Base-by-base conservation (phyloP, 2,113 vertebrate genomes). In the Sander vitreus region DNA sequence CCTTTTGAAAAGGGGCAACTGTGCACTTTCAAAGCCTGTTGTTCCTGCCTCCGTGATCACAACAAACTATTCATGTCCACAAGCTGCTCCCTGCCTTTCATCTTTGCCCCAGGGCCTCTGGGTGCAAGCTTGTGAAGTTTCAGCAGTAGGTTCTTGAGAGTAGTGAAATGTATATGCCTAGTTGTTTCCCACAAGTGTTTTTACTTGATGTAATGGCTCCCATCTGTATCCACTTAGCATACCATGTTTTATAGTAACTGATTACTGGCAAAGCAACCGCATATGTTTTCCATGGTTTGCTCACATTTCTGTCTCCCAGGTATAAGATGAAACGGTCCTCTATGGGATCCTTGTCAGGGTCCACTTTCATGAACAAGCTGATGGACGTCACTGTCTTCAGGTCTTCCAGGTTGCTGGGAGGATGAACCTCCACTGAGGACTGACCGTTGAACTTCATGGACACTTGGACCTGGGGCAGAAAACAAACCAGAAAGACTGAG, bases 391-490 rank as follows among this genome's bases (percentile, higher is more conserved):
- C 96, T 19, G 97, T 94, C 88, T 97, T 98, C 76, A 99, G 91
- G 57, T 99, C 97, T 21, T 98, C 97, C 75, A 97, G 43, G 1
- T 94, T 96, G 68, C 95, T 89, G 89, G 96, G 97, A 48, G 97
- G 95, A 76, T 97, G 96, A 67, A 99, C 95, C 92, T 99, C 96
- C 27, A 99, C 97, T 1, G 96, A 96, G 1, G 98, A 98, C 76
- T 96, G 96, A 10, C 98, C 97, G 53, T 96, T 96, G 89, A 99
- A 99, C 93, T 95, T 97, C 97, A 99, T 98, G 25, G 98, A 99
- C 55, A 99, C 97, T 92, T 99, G 98, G 84, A 98, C 96, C 98
- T 99, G 88, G 33, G 21, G 19, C 1, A 57, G 43, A 90, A 73
- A 66, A 51, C 5, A 69, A 73, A 57, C 4, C 50, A 51, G 1